Percentiles rank a stretch among this genome's conserved stretches.
Evolutionary conservation across 2,888 invertebrate genomes (phyloP).

Genomic region (Heliconius ethilla): DNA sequence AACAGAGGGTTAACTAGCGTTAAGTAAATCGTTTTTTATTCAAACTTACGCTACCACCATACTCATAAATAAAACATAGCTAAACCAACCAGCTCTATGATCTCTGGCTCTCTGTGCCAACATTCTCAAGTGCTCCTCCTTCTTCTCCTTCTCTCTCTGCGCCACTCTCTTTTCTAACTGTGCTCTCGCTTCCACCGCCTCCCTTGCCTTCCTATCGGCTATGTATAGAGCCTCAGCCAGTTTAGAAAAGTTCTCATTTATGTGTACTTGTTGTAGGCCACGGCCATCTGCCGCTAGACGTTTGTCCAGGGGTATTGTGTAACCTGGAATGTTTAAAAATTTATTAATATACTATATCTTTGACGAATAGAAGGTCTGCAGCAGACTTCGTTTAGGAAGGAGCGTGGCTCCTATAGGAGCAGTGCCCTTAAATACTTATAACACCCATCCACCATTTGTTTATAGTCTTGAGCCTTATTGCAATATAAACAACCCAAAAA

Average conservation of each 20-base stretch:
- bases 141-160: conserved; percentile 98
- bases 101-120: conserved; percentile 98
- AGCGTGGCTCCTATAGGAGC: no score
- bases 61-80: neutral
- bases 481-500: no score
- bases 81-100: conserved; percentile 92
- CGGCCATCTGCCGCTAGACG: conserved; percentile 98
- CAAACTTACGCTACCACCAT: no score
- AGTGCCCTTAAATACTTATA: no score
- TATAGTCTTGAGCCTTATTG: no score
- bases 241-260: conserved; percentile 99
- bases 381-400: no score
- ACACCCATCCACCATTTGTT: no score
- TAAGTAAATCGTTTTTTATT: no score
- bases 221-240: conserved; percentile 98
- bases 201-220: conserved; percentile 97
- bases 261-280: conserved; percentile 97
- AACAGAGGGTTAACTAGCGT: no score
- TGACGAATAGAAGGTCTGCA: no score
- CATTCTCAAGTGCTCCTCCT: conserved; percentile 95
- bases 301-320: conserved; percentile 98
- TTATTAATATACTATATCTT: neutral
- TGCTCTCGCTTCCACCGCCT: conserved; percentile 98
- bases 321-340: conserved; percentile 80
- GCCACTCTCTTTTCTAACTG: conserved; percentile 97